A percentile compares a stretch with the other conserved stretches of the same genome.
Conservation (phyloP, 1,140 invertebrate genomes). For the Drosophila nannoptera region DNA sequence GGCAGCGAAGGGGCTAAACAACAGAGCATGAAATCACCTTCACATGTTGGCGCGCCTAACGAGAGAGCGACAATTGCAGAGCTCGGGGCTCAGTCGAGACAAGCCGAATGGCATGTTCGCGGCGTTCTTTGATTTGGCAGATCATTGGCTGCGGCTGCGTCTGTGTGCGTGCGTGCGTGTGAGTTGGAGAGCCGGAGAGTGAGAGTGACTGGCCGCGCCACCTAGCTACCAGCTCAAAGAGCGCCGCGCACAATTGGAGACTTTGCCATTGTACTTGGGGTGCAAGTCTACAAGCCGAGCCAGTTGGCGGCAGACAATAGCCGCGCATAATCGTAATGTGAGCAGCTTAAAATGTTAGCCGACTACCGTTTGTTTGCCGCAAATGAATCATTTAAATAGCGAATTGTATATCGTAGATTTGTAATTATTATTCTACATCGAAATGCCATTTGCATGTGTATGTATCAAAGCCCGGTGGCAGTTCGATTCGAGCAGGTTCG, state of each 20-base stretch:
- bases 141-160: conserved; percentile 69
- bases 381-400: conserved; percentile 58
- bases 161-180: conserved; percentile 44
- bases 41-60: conserved; percentile 47
- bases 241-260: conserved; percentile 46
- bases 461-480: conserved; percentile 33
- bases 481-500: conserved; percentile 8
- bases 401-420: conserved; percentile 54
- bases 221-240: conserved; percentile 42
- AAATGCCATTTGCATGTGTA: conserved; percentile 58
- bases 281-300: conserved; percentile 16
- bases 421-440: conserved; percentile 41
- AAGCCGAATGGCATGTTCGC: conserved; percentile 27
- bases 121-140: conserved; percentile 65
- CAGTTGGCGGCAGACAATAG: conserved; percentile 38
- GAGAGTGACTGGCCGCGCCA: background rate
- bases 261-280: conserved; percentile 32
- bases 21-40: conserved; percentile 66
- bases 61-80: conserved; percentile 68
- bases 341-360: conserved; percentile 65
- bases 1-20: too few relatives aligned
- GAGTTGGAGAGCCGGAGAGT: conserved; percentile 27
- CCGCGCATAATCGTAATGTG: conserved; percentile 52
- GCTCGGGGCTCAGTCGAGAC: conserved; percentile 43
- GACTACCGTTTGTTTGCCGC: conserved; percentile 65